These are phyloP conservation scores for Drosophila athabasca DNA, from an alignment of 1,140 invertebrate species.

Conservation along the genomic window DNA sequence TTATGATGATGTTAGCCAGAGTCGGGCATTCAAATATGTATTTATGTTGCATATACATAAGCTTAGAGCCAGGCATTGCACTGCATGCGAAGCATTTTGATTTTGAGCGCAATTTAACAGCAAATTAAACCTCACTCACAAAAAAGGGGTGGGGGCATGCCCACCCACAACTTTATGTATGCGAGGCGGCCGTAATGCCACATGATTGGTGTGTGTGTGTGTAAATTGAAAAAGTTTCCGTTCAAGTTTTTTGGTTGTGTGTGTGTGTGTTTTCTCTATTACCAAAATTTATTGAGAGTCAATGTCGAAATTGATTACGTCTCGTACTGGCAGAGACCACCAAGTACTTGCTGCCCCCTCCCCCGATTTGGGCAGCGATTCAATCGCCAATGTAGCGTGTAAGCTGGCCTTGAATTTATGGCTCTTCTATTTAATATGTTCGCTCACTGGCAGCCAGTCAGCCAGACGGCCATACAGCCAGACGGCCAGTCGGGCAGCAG, in stretches of 20 bases:
- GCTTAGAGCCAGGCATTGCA: not conserved
- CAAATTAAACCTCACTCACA: slow-evolving; percentile 69
- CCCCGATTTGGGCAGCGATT: slow-evolving; percentile 57
- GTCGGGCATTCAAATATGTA: slow-evolving; percentile 27
- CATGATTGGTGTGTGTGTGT: slow-evolving; percentile 56
- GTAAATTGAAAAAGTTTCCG: slow-evolving; percentile 80
- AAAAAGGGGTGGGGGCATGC: not conserved
- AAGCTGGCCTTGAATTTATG: slow-evolving; percentile 45
- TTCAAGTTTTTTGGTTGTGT: slow-evolving; percentile 62
- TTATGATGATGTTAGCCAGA: not conserved
- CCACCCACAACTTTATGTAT: slow-evolving; percentile 16
- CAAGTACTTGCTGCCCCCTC: slow-evolving; percentile 21
- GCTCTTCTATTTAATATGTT: slow-evolving; percentile 69
- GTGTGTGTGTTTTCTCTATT: slow-evolving; percentile 23
- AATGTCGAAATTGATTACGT: slow-evolving; percentile 62
- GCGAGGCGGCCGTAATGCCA: slow-evolving; percentile 34
- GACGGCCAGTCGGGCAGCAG: too few relatives aligned
- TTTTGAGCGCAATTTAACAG: slow-evolving; percentile 78
- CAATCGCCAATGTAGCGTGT: slow-evolving; percentile 37
- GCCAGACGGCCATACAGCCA: not conserved
- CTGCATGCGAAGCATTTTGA: slow-evolving; percentile 48
- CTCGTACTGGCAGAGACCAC: slow-evolving; percentile 10
- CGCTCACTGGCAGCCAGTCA: slow-evolving; percentile 25
- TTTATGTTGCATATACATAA: too few relatives aligned
- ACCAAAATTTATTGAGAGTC: slow-evolving; percentile 68